phyloP scores from a whole-genome alignment of 1,140 invertebrate genomes.

The Heliothis subflexa region DNA sequence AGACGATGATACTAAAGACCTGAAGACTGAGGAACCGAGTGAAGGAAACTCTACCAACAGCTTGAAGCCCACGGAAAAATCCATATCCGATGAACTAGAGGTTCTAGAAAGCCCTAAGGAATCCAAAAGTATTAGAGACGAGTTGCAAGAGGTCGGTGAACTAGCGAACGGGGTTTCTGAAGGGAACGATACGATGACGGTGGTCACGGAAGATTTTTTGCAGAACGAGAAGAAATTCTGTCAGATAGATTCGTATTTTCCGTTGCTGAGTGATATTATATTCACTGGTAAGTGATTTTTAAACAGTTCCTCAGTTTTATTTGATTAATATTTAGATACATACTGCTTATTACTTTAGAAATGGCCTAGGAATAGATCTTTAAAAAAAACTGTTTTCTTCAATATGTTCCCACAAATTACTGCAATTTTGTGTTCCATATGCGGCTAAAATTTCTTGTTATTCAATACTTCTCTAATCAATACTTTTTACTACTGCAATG shows the following conservation, averaged over 20 bases:
- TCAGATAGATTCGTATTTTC: conserved; percentile 72
- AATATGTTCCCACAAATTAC: too few species aligned
- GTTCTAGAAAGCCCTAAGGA: conserved; percentile 45
- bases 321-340: neutral
- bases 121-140: conserved; percentile 48
- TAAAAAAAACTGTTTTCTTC: too few species aligned
- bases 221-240: conserved; percentile 81
- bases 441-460: too few species aligned
- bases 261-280: conserved; percentile 80
- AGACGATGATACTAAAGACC: conserved; percentile 65
- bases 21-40: conserved; percentile 49
- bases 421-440: too few species aligned
- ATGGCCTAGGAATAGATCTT: too few species aligned
- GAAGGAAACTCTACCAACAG: conserved; percentile 19
- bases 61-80: conserved; percentile 17
- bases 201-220: conserved; percentile 78
- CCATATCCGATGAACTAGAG: neutral
- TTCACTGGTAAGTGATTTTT: conserved; percentile 80
- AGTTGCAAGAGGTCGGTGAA: conserved; percentile 45
- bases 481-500: too few species aligned
- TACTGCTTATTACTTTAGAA: too few species aligned
- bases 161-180: conserved; percentile 56
- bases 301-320: neutral
- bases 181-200: conserved; percentile 61
- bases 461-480: too few species aligned